These are phyloP conservation scores for Plagiodera versicolora DNA, from an alignment of 2,888 invertebrate genomes.

Conservation along the genomic window DNA sequence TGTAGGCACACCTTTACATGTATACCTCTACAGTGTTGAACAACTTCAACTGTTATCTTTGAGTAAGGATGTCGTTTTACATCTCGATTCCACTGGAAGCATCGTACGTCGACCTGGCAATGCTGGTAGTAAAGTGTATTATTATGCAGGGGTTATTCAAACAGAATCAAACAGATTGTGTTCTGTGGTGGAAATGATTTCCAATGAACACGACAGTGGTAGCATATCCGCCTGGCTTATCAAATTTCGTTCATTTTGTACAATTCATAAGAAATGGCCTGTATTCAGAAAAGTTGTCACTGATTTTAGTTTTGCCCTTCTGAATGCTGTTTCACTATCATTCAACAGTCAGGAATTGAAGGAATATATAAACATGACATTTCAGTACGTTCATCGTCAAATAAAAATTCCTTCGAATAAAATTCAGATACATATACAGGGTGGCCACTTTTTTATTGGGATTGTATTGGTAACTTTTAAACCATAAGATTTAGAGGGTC, in stretches of 20 bases:
- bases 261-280: conserved; percentile 25
- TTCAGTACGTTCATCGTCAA: not conserved
- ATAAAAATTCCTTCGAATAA: not conserved
- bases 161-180: conserved; percentile 18
- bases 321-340: conserved; percentile 25
- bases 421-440: conserved; percentile 7
- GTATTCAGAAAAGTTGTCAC: conserved; percentile 24
- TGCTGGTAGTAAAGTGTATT: conserved; percentile 20
- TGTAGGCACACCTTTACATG: conserved; percentile 26
- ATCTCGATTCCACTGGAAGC: conserved; percentile 33
- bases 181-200: conserved; percentile 27
- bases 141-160: conserved; percentile 22
- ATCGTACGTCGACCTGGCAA: conserved; percentile 22
- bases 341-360: conserved; percentile 17
- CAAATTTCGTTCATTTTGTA: conserved; percentile 23
- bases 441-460: too few species aligned
- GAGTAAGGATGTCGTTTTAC: conserved; percentile 5
- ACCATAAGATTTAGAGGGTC: too few species aligned
- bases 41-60: conserved; percentile 13
- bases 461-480: too few species aligned
- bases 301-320: conserved; percentile 29
- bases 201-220: conserved; percentile 20
- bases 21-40: conserved; percentile 28
- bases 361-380: conserved; percentile 14
- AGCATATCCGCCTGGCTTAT: conserved; percentile 23